Base-by-base conservation (phyloP, 2,797 vertebrate genomes). In the Perdix hodgsoniae region DNA sequence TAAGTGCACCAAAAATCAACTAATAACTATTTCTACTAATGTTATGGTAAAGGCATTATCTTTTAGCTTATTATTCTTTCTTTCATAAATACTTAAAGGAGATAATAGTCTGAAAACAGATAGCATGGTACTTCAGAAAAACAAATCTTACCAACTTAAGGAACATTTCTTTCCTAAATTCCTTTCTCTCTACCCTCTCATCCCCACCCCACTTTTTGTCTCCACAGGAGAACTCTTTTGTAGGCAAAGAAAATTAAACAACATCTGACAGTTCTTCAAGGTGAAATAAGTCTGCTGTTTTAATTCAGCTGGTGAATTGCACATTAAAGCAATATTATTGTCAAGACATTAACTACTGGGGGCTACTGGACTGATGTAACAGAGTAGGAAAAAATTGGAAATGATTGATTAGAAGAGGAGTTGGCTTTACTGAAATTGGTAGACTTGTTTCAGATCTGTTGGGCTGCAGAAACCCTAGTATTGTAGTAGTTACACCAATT, bases 321-420 rank as follows among this genome's bases (percentile, higher is more conserved):
- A n/a, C 0, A 0, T 24, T 21, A 80, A 92, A 88, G 5, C n/a
- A 63, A 6, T 47, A 10, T n/a, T 91, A 45, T 80, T 61, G 24
- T 85, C n/a, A 80, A 77, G 33, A 52, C n/a, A 52, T 40, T 67
- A 52, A 84, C 79, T 60, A 61, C 7, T 82, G 21, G n/a, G 93
- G 64, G 60, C 44, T 84, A 21, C 56, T 73, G 2, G 64, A 70
- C 54, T 31, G 44, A 52, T 61, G 59, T 74, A 86, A 71, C 24
- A 80, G 26, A 61, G 9, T 69, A 61, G 59, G 37, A 45, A 76
- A 71, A 26, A 11, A 59, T 64, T 37, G 26, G n/a, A 75, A 37
- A 67, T 45, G 17, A 80, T 91, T 61, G 74, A 40, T 63, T 59
- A 27, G 50, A 78, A 77, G 23, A 61, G 61, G 11, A 4, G 24